Conservation (phyloP, 2,888 invertebrate species). For the Leptarthrus brevirostris region DNA sequence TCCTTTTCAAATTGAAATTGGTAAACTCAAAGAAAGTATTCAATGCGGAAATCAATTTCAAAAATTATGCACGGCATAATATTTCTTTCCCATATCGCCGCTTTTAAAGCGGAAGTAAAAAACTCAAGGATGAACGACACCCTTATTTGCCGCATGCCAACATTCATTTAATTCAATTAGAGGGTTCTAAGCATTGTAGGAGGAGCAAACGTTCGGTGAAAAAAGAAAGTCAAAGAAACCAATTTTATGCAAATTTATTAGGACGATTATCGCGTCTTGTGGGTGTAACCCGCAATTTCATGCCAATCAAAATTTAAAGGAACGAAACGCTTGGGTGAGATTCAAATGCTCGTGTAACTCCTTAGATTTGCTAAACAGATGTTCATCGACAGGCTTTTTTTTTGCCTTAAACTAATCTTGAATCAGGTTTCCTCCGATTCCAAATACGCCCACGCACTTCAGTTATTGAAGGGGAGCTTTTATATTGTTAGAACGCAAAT, state of each 20-base stretch:
- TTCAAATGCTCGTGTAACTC: slow-evolving; percentile 9
- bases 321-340: not conserved
- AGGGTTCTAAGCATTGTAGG: not conserved
- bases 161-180: not conserved
- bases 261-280: slow-evolving; percentile 23
- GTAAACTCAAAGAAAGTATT: too few relatives aligned
- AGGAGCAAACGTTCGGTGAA: not conserved
- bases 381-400: slow-evolving; percentile 2
- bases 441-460: slow-evolving; percentile 37
- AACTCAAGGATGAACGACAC: not conserved
- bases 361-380: slow-evolving; percentile 33
- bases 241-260: slow-evolving; percentile 46
- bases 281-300: slow-evolving; percentile 43
- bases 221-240: slow-evolving; percentile 26
- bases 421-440: slow-evolving; percentile 29
- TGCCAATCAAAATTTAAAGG: slow-evolving; percentile 30
- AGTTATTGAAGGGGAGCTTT: slow-evolving; percentile 34
- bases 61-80: not conserved
- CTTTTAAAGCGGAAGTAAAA: not conserved
- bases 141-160: not conserved
- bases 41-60: not conserved
- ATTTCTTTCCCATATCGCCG: not conserved
- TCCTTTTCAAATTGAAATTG: too few relatives aligned
- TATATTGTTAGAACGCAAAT: slow-evolving; percentile 29
- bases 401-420: slow-evolving; percentile 11